Evolutionary conservation across 2,888 invertebrate species (phyloP), one percentile per base, ranked within the genome.

Genomic region (Sesia bembeciformis): DNA sequence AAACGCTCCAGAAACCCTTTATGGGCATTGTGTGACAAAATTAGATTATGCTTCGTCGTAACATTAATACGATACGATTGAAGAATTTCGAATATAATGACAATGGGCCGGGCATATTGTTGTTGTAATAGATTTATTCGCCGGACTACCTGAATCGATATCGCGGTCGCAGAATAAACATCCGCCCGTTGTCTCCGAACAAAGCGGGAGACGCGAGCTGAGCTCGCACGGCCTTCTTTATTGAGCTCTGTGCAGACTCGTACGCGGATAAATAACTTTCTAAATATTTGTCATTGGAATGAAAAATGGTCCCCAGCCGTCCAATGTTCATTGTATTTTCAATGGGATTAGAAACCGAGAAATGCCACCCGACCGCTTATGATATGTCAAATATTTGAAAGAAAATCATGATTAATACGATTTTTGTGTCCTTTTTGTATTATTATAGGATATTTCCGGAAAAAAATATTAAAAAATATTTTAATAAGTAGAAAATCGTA

Each of bases 281-380:
- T 81, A 84, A 88, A 88, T 86, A 87, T 88, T 88, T 87, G 86
- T 83, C 84, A 77, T 84, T 78, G 70, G 79, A 80, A 84, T 88
- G 87, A 87, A 86, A 84, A 85, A 88, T 86, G 82, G 80, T 72
- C 68, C 70, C 64, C 72, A 73, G 67, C 76, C 75, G 74, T 71
- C 76, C 69, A 66, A 73, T 70, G 68, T 74, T 70, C 73, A 77
- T 82, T 81, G 81, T 84, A 62, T 71, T 72, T 69, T 82, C 76
- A 84, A 87, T 87, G 70, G 86, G 86, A 87, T 87, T 87, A 87
- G 77, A 76, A 79, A 80, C 81, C 84, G 77, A 82, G 76, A 81
- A 80, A 82, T 84, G 72, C 81, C 78, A 81, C 78, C 78, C 79
- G 74, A 76, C 75, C 64, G 68, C 72, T 74, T 71, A 74, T 76